Conservation (phyloP, 2,113 vertebrate species). For the Phrynosoma platyrhinos region DNA sequence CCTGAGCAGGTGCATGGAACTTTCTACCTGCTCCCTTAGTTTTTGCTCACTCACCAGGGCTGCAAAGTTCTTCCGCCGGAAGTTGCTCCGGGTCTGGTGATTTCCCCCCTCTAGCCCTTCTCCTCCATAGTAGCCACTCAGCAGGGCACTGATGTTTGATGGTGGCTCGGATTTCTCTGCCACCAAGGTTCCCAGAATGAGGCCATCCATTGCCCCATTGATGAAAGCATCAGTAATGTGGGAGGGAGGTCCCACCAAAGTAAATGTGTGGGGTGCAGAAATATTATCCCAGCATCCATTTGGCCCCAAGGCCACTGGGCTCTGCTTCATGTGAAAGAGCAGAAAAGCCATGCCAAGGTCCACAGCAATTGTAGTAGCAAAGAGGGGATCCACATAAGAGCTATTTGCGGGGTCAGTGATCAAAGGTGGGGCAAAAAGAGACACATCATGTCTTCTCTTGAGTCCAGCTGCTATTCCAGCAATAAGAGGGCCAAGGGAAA, state of each 20-base stretch:
- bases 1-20: conserved; percentile 66
- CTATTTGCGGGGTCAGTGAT: not conserved
- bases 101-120: conserved; percentile 3
- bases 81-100: conserved; percentile 71
- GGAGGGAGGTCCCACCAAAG: conserved; percentile 66
- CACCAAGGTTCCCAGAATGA: conserved; percentile 79
- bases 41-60: conserved; percentile 7
- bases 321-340: not conserved
- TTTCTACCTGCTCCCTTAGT: conserved; percentile 76
- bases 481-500: conserved; percentile 82
- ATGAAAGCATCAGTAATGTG: conserved; percentile 75
- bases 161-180: conserved; percentile 22
- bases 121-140: conserved; percentile 78
- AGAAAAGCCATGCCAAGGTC: conserved; percentile 75
- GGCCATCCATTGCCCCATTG: conserved; percentile 88
- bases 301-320: conserved; percentile 60
- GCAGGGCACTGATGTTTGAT: conserved; percentile 72
- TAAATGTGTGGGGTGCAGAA: conserved; percentile 78
- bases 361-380: conserved; percentile 75
- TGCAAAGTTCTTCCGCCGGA: conserved; percentile 77
- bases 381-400: conserved; percentile 58
- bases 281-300: conserved; percentile 88
- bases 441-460: not conserved
- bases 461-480: conserved; percentile 81
- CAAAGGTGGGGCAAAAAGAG: not conserved